These are phyloP conservation scores for Volucella inflata DNA, from an alignment of 2,888 invertebrate species.

Conservation along the genomic window DNA sequence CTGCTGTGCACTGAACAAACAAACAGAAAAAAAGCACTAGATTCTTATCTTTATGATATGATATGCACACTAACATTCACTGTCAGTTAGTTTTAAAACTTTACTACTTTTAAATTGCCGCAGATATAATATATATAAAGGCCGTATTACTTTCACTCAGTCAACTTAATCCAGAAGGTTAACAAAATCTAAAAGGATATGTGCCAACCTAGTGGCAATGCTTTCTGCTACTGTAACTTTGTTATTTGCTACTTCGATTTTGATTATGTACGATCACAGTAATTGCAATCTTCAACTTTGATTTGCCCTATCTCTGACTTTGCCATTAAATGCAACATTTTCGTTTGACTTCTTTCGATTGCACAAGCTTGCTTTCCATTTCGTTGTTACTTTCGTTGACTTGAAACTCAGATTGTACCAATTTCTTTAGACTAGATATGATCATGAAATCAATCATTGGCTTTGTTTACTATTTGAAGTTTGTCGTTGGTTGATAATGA, in stretches of 20 bases:
- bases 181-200: too few relatives aligned
- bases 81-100: too few relatives aligned
- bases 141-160: too few relatives aligned
- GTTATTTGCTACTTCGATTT: conserved; percentile 7
- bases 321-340: background rate
- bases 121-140: too few relatives aligned
- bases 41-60: too few relatives aligned
- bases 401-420: conserved; percentile 11
- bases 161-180: too few relatives aligned
- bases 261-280: conserved; percentile 43
- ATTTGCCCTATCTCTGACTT: conserved; percentile 3
- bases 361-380: conserved; percentile 62
- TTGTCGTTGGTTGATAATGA: conserved; percentile 56
- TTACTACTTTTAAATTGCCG: too few relatives aligned
- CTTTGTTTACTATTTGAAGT: conserved; percentile 32
- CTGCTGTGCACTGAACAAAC: too few relatives aligned
- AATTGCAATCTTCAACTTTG: conserved; percentile 38
- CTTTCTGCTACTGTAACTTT: conserved; percentile 2
- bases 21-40: too few relatives aligned
- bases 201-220: conserved; percentile 17
- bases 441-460: conserved; percentile 61
- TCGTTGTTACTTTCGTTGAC: conserved; percentile 55
- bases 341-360: conserved; percentile 38
- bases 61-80: too few relatives aligned
- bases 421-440: conserved; percentile 16